These are phyloP conservation scores for Lasioglossum figueresi DNA, from an alignment of 2,888 invertebrate species.

Conservation along the genomic window DNA sequence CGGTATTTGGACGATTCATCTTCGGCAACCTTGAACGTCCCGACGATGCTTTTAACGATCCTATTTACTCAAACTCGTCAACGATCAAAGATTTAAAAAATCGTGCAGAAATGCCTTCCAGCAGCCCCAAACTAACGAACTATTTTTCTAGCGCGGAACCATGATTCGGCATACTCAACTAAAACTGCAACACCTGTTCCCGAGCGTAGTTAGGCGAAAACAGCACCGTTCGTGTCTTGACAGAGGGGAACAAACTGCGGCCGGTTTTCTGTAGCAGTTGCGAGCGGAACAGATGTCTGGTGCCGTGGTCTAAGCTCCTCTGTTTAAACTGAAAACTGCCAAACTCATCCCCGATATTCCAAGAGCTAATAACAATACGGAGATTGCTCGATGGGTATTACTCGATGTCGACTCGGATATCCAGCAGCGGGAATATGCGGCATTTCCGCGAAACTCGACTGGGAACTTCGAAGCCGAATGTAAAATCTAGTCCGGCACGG, in stretches of 20 bases:
- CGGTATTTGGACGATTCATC: no score
- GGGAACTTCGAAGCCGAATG: background rate
- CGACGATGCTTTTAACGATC: no score
- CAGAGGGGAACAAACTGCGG: background rate
- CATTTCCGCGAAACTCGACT: background rate
- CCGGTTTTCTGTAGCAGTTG: background rate
- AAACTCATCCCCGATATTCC: slow-evolving; percentile 17
- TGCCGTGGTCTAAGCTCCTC: background rate
- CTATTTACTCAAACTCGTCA: no score
- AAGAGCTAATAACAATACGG: slow-evolving; percentile 35
- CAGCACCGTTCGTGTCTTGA: background rate
- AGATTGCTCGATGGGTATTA: slow-evolving; percentile 19
- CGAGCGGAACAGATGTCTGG: background rate
- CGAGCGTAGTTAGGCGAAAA: background rate
- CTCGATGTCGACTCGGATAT: background rate
- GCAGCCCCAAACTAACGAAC: background rate
- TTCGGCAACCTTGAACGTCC: no score
- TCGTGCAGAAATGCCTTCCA: background rate
- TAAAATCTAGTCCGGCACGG: slow-evolving; percentile 3
- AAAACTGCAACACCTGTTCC: background rate
- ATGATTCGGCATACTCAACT: background rate
- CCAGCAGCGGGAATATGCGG: slow-evolving; percentile 18
- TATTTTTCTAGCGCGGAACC: background rate
- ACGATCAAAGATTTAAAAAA: background rate
- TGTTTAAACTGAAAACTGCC: slow-evolving; percentile 4